Evolutionary conservation across 2,113 vertebrate genomes (phyloP).

Genomic region (Eira barbara): DNA sequence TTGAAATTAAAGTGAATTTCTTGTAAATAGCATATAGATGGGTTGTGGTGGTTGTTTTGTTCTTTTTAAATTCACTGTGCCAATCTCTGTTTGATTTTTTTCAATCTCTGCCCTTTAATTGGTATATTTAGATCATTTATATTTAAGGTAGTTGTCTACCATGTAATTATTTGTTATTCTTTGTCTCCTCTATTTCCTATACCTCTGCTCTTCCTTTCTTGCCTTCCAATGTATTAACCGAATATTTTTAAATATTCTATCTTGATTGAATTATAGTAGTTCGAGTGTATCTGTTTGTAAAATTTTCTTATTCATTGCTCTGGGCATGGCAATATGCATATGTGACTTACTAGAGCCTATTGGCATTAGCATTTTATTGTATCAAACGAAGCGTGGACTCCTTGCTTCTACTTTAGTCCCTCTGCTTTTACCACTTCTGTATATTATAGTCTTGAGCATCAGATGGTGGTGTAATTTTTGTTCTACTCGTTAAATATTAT

Average conservation of each 20-base stretch:
- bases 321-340: neutral
- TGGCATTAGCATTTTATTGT: neutral
- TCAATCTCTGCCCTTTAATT: neutral
- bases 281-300: neutral
- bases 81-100: neutral
- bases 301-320: neutral
- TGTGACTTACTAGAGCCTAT: neutral
- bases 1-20: slow-evolving; percentile 17
- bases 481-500: neutral
- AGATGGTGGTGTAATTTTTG: neutral
- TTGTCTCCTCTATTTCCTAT: neutral
- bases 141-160: neutral
- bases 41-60: neutral
- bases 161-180: neutral
- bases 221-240: neutral
- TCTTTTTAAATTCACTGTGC: neutral
- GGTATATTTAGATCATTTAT: neutral
- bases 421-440: neutral
- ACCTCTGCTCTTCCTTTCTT: neutral
- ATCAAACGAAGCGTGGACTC: neutral
- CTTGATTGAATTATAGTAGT: neutral
- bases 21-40: neutral
- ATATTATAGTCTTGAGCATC: neutral
- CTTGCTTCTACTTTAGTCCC: neutral
- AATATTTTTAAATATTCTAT: neutral